phyloP scores from a whole-genome alignment of 1,140 invertebrate genomes.

The Drosophila melanogaster region Release_6_plus_ISO1_MT NT_033779.5:17855501-17856000 shows the following conservation, averaged over 20 bases:
- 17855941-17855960: constrained; percentile 13
- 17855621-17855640: no score
- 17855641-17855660: no score
- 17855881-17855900: neutral
- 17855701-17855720: neutral
- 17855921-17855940: constrained; percentile 5
- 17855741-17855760: constrained; percentile 29
- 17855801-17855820: constrained; percentile 59
- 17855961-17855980: constrained; percentile 21
- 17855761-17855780: constrained; percentile 80
- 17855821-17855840: constrained; percentile 65
- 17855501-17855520: constrained; percentile 25
- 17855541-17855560: constrained; percentile 74
- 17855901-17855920: constrained; percentile 14
- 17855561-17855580: constrained; percentile 32
- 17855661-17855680: no score
- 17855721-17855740: constrained; percentile 13
- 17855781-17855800: constrained; percentile 37
- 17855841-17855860: constrained; percentile 65
- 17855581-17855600: neutral
- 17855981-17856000: constrained; percentile 35
- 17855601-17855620: no score
- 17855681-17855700: neutral
- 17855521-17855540: constrained; percentile 55
- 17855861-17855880: constrained; percentile 67